These are phyloP conservation scores for Glaucidium brasilianum DNA, from an alignment of 2,113 vertebrate species.

Conservation along the genomic window DNA sequence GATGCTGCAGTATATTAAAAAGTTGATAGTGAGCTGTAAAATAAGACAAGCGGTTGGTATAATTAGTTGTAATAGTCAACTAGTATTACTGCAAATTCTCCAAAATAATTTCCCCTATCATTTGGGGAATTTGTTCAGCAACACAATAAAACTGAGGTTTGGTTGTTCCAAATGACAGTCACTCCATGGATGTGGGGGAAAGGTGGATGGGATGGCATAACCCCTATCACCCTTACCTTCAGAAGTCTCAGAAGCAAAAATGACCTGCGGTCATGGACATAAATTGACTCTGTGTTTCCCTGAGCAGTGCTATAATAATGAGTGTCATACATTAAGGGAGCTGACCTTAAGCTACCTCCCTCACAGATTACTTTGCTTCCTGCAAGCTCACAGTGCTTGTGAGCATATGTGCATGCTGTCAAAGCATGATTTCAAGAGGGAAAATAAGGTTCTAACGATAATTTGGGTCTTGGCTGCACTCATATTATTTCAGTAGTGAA, in stretches of 20 bases:
- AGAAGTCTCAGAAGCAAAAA: neutral
- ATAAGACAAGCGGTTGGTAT: neutral
- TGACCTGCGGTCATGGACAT: neutral
- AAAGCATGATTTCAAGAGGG: conserved; percentile 47
- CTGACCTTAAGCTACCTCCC: conserved; percentile 39
- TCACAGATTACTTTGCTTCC: conserved; percentile 44
- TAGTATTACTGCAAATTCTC: neutral
- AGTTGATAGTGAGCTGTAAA: neutral
- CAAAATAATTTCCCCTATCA: neutral
- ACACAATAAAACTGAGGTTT: neutral
- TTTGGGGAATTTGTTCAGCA: neutral
- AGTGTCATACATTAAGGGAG: neutral
- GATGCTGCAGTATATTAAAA: neutral
- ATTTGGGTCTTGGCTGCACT: conserved; percentile 21
- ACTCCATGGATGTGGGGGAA: neutral
- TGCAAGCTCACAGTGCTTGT: conserved; percentile 2
- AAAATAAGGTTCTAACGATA: conserved; percentile 50
- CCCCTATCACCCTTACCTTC: neutral
- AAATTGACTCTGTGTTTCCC: neutral
- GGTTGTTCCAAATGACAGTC: neutral
- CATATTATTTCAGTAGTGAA: neutral
- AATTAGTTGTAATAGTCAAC: neutral
- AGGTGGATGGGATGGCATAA: neutral
- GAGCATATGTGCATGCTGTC: conserved; percentile 47
- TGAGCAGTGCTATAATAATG: neutral